Percentiles rank a stretch among this genome's conserved stretches.
These are phyloP conservation scores for Drosophila mojavensis DNA, from an alignment of 1,140 invertebrate species.

Conservation along the genomic window DNA sequence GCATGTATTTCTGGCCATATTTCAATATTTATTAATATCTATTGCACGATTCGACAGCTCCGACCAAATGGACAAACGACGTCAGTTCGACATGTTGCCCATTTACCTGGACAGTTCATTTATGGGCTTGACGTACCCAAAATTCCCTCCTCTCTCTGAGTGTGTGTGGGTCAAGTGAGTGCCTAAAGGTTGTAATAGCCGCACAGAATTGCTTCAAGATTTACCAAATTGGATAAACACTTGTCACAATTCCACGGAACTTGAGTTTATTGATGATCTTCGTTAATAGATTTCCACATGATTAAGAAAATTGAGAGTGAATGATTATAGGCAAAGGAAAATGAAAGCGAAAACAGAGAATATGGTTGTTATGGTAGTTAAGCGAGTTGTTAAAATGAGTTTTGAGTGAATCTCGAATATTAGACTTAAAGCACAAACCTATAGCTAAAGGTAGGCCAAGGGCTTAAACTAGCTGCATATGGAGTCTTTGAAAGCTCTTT, in stretches of 20 bases:
- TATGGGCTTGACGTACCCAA: background rate
- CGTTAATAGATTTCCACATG: background rate
- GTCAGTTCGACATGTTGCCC: conserved; percentile 22
- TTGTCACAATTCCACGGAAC: conserved; percentile 6
- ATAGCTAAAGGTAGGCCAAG: too few species aligned
- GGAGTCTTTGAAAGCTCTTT: too few species aligned
- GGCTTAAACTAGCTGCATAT: too few species aligned
- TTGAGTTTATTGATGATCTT: conserved; percentile 9
- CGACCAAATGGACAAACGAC: conserved; percentile 39
- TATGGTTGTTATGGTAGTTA: background rate
- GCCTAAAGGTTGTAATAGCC: conserved; percentile 29
- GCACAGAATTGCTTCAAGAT: conserved; percentile 22
- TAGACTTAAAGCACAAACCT: too few species aligned
- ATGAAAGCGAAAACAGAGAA: background rate
- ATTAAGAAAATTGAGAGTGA: background rate
- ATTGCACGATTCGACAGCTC: conserved; percentile 49
- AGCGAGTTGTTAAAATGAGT: background rate
- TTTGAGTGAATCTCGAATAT: background rate
- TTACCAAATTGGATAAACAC: background rate
- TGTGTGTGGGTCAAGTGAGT: conserved; percentile 57
- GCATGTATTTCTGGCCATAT: conserved; percentile 28
- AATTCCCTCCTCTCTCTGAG: background rate
- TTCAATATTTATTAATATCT: conserved; percentile 63
- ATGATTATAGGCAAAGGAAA: background rate
- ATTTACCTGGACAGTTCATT: conserved; percentile 20